Percentiles rank a stretch among this genome's conserved stretches.
Conservation (phyloP, 2,888 invertebrate genomes). For the Drosophila helvetica region DNA sequence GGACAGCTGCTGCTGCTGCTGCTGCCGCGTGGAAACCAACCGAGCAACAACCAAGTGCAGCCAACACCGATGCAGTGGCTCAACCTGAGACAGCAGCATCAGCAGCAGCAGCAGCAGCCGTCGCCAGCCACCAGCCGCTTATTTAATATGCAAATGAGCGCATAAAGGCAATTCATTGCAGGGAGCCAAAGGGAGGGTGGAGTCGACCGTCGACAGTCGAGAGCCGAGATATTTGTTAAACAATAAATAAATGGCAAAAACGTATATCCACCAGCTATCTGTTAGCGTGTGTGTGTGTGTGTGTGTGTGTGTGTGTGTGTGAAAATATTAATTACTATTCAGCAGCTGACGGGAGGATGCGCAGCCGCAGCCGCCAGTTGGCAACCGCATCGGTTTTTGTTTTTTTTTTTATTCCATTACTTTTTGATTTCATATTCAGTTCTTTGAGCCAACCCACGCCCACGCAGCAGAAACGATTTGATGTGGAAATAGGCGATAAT, state of each 20-base stretch:
- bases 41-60: slow-evolving; percentile 36
- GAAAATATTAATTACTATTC: slow-evolving; percentile 70
- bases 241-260: slow-evolving; percentile 65
- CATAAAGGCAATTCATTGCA: slow-evolving; percentile 76
- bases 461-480: slow-evolving; percentile 43
- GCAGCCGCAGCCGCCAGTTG: slow-evolving; percentile 46
- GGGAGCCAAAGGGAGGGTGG: slow-evolving; percentile 46
- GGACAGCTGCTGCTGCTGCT: slow-evolving; percentile 43
- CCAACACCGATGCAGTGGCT: slow-evolving; percentile 55
- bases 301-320: slow-evolving; percentile 22
- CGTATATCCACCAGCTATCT: slow-evolving; percentile 17
- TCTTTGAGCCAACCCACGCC: slow-evolving; percentile 38
- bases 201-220: neutral
- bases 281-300: neutral
- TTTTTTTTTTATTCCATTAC: slow-evolving; percentile 34
- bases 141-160: slow-evolving; percentile 79
- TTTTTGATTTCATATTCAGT: slow-evolving; percentile 24
- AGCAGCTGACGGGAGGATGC: slow-evolving; percentile 64
- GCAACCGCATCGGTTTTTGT: slow-evolving; percentile 41
- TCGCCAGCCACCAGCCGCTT: slow-evolving; percentile 49
- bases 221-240: slow-evolving; percentile 61
- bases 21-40: slow-evolving; percentile 68
- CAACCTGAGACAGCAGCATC: slow-evolving; percentile 36
- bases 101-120: slow-evolving; percentile 27
- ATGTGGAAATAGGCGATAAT: slow-evolving; percentile 61